These are phyloP conservation scores for Chrysotoxum bicinctum DNA, from an alignment of 2,888 invertebrate genomes.

Conservation along the genomic window DNA sequence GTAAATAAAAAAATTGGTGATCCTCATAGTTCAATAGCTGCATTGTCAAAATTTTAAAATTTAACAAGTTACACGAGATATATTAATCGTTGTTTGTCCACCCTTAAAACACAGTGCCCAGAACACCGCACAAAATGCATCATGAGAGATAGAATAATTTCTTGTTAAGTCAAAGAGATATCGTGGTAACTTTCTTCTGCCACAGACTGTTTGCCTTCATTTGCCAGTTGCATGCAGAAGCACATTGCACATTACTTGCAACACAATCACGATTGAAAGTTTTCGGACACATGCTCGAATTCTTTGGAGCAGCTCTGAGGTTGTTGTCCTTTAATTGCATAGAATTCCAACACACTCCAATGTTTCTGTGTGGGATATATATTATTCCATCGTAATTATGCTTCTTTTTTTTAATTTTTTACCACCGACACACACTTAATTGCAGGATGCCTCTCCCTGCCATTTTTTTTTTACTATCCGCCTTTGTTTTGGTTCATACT, in stretches of 20 bases:
- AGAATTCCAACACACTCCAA: not conserved
- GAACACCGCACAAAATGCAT: too few species aligned
- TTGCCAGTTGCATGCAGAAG: too few species aligned
- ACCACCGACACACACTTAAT: constrained; percentile 31
- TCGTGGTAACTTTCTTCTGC: not conserved
- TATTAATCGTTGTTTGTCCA: too few species aligned
- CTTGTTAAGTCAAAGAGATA: not conserved
- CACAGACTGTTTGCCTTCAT: not conserved
- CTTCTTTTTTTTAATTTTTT: not conserved
- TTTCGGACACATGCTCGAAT: constrained; percentile 60
- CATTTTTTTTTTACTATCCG: not conserved
- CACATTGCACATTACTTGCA: not conserved
- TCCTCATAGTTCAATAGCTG: too few species aligned
- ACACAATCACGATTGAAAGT: constrained; percentile 57
- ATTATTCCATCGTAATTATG: constrained; percentile 52
- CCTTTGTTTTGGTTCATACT: constrained; percentile 32
- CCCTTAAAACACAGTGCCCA: too few species aligned
- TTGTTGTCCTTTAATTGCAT: constrained; percentile 45
- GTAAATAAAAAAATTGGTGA: too few species aligned
- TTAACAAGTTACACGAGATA: too few species aligned
- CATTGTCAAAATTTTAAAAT: too few species aligned
- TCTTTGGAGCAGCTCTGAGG: constrained; percentile 23
- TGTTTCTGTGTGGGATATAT: constrained; percentile 31
- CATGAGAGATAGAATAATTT: too few species aligned
- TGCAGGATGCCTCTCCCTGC: constrained; percentile 16